A percentile compares a stretch with the other conserved stretches of the same genome.
Conservation (phyloP, 2,797 vertebrate species). For the Streptopelia turtur region DNA sequence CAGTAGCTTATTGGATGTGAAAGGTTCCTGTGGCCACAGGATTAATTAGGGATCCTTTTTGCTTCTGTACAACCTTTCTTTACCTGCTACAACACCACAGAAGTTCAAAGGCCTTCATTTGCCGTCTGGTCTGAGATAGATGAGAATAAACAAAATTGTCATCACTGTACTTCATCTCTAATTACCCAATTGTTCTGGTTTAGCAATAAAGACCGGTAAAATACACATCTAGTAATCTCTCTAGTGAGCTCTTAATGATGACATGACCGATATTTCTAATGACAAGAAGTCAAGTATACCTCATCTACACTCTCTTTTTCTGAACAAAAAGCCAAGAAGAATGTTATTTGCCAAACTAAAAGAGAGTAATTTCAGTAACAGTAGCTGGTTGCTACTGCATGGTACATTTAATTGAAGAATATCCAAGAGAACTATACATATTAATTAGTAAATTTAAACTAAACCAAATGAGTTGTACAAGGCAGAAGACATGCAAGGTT, state of each 20-base stretch:
- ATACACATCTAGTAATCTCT: background rate
- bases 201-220: background rate
- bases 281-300: background rate
- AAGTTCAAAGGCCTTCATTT: background rate
- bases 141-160: background rate
- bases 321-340: background rate
- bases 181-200: background rate
- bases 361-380: background rate
- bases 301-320: background rate
- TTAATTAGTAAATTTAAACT: background rate
- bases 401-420: background rate
- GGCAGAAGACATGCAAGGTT: background rate
- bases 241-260: background rate
- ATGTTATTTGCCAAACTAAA: background rate
- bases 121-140: background rate
- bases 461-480: background rate
- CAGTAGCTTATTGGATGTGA: background rate
- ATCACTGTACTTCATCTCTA: background rate
- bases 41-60: background rate
- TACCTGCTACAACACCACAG: background rate
- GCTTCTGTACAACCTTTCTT: background rate
- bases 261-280: background rate
- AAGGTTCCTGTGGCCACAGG: background rate
- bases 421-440: background rate
- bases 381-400: background rate